phyloP scores from a whole-genome alignment of 1,140 invertebrate genomes.

The Drosophila rufa region DNA sequence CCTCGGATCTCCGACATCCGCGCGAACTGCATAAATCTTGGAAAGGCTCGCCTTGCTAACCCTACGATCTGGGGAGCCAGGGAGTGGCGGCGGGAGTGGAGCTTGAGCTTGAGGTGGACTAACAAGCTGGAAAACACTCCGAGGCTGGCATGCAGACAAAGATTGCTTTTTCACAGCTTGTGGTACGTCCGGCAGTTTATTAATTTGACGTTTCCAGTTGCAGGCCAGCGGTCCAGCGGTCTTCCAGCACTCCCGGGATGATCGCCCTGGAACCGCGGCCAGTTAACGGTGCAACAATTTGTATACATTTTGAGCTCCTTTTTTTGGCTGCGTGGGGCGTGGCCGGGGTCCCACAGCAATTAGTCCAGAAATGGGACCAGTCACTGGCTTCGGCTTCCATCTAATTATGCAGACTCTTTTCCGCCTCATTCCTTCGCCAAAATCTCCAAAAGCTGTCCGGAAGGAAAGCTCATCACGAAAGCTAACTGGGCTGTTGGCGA shows the following conservation, averaged over 20 bases:
- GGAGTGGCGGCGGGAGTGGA: conserved; percentile 1
- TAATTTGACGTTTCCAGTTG: conserved; percentile 79
- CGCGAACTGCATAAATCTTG: conserved; percentile 81
- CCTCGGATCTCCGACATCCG: conserved; percentile 49
- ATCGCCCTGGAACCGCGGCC: conserved; percentile 14
- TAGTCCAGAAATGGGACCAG: conserved; percentile 20
- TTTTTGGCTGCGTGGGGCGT: conserved; percentile 7
- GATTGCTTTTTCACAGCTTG: conserved; percentile 83
- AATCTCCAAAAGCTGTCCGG: background rate
- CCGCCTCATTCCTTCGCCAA: background rate
- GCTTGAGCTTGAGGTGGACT: conserved; percentile 22
- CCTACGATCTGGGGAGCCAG: conserved; percentile 11
- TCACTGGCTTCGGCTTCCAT: background rate
- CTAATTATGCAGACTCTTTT: conserved; percentile 17
- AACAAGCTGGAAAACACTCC: conserved; percentile 64
- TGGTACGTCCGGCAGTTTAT: conserved; percentile 80
- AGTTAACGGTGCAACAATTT: conserved; percentile 71
- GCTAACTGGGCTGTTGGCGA: background rate
- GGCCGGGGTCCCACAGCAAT: conserved; percentile 26
- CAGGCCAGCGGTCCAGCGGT: conserved; percentile 17
- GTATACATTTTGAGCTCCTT: conserved; percentile 54
- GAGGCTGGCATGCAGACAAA: conserved; percentile 64
- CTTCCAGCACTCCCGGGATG: background rate
- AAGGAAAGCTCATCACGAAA: conserved; percentile 16
- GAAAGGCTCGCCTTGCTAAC: conserved; percentile 15